Conservation (phyloP, 2,888 invertebrate species). For the Plemyria rubiginata region DNA sequence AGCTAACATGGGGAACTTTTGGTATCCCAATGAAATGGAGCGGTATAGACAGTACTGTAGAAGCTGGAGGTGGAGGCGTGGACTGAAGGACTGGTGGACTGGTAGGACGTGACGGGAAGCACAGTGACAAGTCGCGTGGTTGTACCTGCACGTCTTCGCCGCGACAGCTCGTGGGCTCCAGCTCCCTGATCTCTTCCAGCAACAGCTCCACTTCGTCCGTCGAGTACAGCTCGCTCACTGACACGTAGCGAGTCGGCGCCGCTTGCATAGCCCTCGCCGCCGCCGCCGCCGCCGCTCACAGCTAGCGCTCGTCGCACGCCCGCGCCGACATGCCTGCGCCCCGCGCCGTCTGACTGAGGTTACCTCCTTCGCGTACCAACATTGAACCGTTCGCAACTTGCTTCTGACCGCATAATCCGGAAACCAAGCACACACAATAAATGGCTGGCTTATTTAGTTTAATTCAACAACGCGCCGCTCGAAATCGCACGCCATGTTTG, state of each 20-base stretch:
- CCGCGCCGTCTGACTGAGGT: constrained; percentile 28
- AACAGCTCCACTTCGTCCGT: constrained; percentile 84
- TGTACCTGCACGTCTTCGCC: constrained; percentile 78
- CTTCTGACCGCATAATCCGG: constrained; percentile 64
- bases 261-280: constrained; percentile 78
- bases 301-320: constrained; percentile 24
- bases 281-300: constrained; percentile 48
- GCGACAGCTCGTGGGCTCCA: constrained; percentile 82
- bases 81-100: no score
- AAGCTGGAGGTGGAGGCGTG: no score
- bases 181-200: constrained; percentile 82
- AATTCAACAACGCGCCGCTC: constrained; percentile 67
- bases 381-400: constrained; percentile 57
- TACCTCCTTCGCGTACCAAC: constrained; percentile 65
- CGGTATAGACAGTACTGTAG: no score
- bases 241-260: constrained; percentile 83
- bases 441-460: constrained; percentile 61
- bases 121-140: background rate
- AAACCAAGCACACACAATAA: constrained; percentile 42
- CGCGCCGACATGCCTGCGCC: constrained; percentile 21
- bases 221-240: constrained; percentile 83
- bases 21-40: no score
- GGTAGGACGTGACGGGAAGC: background rate
- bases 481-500: constrained; percentile 75
- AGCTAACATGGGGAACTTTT: no score